Percentiles rank a stretch among this genome's conserved stretches.
Conservation (phyloP, 1,140 invertebrate species). For the Drosophila suzukii region DNA sequence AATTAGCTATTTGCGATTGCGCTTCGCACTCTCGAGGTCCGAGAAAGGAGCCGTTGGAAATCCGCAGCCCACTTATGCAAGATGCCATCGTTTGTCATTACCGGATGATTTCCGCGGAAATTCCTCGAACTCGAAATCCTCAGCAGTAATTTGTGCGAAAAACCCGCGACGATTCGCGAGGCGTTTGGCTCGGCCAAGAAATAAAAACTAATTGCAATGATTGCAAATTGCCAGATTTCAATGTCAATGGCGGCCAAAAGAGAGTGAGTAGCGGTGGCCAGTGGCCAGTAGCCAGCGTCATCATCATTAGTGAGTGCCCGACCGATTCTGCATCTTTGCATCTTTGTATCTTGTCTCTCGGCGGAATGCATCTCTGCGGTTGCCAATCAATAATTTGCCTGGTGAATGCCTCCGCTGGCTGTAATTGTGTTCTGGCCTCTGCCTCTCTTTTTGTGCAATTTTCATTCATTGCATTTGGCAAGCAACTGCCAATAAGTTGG, state of each 20-base stretch:
- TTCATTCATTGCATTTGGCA: slow-evolving; percentile 73
- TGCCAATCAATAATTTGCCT: slow-evolving; percentile 73
- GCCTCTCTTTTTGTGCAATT: slow-evolving; percentile 55
- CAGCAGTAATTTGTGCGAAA: slow-evolving; percentile 39
- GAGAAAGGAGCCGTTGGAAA: slow-evolving; percentile 19
- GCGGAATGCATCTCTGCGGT: slow-evolving; percentile 52
- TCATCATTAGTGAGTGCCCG: slow-evolving; percentile 39
- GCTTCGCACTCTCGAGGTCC: slow-evolving; percentile 11
- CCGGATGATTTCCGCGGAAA: slow-evolving; percentile 39
- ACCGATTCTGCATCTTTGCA: slow-evolving; percentile 33
- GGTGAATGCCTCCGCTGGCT: slow-evolving; percentile 47
- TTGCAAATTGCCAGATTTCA: slow-evolving; percentile 62
- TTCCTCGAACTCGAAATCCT: slow-evolving; percentile 18
- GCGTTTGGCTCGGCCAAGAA: slow-evolving; percentile 60
- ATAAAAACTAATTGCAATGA: slow-evolving; percentile 67
- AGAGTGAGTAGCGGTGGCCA: slow-evolving; percentile 33
- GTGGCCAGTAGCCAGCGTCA: slow-evolving; percentile 32
- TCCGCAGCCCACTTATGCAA: slow-evolving; percentile 27
- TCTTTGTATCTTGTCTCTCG: slow-evolving; percentile 49
- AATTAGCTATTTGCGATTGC: slow-evolving; percentile 54
- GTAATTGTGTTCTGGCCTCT: slow-evolving; percentile 53
- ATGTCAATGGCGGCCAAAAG: slow-evolving; percentile 72
- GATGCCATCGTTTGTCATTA: slow-evolving; percentile 45
- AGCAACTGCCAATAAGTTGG: slow-evolving; percentile 74
- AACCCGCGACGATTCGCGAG: slow-evolving; percentile 47